Conservation (phyloP, 2,888 invertebrate genomes). For the Gasteruption jaculator region DNA sequence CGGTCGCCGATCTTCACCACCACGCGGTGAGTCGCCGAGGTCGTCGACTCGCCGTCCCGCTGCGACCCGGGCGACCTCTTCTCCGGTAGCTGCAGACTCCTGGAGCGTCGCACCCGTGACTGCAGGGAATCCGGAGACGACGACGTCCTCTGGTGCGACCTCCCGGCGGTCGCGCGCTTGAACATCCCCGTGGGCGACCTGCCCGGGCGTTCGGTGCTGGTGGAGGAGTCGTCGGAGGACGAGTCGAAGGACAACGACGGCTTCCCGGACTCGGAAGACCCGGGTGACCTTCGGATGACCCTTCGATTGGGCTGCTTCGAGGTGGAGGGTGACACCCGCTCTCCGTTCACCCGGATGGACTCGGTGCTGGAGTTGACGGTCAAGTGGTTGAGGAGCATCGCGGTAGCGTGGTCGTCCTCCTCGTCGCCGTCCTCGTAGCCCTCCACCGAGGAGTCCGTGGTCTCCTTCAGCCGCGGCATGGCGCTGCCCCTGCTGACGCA, state of each 20-base stretch:
- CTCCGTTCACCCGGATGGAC: conserved; percentile 36
- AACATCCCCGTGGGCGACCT: conserved; percentile 42
- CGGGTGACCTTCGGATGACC: conserved; percentile 39
- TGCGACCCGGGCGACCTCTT: conserved; percentile 53
- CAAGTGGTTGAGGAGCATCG: conserved; percentile 51
- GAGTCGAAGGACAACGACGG: conserved; percentile 39
- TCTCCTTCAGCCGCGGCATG: conserved; percentile 56
- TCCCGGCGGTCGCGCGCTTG: conserved; percentile 31
- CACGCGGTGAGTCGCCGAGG: conserved; percentile 45
- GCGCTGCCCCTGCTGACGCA: conserved; percentile 53
- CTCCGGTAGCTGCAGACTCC: conserved; percentile 64
- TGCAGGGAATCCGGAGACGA: conserved; percentile 42
- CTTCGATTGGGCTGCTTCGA: conserved; percentile 11
- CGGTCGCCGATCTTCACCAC: conserved; percentile 46
- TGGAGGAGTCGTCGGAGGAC: conserved; percentile 40
- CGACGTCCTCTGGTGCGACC: conserved; percentile 36
- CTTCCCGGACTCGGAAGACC: conserved; percentile 43
- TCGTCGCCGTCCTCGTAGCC: conserved; percentile 55
- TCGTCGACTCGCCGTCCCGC: conserved; percentile 48
- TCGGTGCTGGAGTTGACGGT: conserved; percentile 45
- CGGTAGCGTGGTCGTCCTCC: conserved; percentile 54
- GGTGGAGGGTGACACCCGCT: conserved; percentile 35
- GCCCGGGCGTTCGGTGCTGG: conserved; percentile 37
- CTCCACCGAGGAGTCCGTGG: conserved; percentile 57
- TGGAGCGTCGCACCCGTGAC: conserved; percentile 54